phyloP scores from a whole-genome alignment of 2,797 vertebrate genomes.

The Huso huso region DNA sequence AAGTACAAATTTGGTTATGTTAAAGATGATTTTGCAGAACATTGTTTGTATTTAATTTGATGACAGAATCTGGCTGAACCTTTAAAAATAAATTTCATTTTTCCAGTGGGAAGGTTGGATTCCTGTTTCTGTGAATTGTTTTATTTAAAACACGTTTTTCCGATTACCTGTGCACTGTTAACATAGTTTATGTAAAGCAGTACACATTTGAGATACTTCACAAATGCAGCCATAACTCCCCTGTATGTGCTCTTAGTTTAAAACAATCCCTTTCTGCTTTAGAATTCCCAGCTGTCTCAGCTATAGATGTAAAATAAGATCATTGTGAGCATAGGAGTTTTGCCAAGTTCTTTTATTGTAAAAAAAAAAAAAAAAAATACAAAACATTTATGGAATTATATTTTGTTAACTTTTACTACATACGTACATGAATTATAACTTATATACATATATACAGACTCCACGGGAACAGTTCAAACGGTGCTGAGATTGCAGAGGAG shows the following conservation, averaged over 20 bases:
- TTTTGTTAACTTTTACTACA: slow-evolving; percentile 19
- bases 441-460: slow-evolving; percentile 58
- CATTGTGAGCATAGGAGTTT: slow-evolving; percentile 1
- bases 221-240: too few species aligned
- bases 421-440: slow-evolving; percentile 48
- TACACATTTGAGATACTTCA: too few species aligned
- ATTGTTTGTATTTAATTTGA: slow-evolving; percentile 34
- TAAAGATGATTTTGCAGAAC: slow-evolving; percentile 21
- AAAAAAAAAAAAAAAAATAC: slow-evolving; percentile 17
- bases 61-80: slow-evolving; percentile 41
- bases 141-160: background rate
- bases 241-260: too few species aligned
- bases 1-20: slow-evolving; percentile 33
- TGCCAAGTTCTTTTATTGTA: slow-evolving; percentile 35
- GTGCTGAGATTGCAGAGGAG: slow-evolving; percentile 6
- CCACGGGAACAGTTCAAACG: slow-evolving; percentile 19
- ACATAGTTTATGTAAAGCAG: too few species aligned
- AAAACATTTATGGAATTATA: slow-evolving; percentile 19
- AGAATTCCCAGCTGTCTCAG: too few species aligned
- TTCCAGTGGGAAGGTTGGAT: slow-evolving; percentile 25
- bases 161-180: slow-evolving; percentile 4
- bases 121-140: slow-evolving; percentile 9
- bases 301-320: too few species aligned
- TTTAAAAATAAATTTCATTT: slow-evolving; percentile 46
- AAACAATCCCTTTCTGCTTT: too few species aligned